Evolutionary conservation across 2,888 invertebrate species (phyloP).

Genomic region (Tetropium fuscum): DNA sequence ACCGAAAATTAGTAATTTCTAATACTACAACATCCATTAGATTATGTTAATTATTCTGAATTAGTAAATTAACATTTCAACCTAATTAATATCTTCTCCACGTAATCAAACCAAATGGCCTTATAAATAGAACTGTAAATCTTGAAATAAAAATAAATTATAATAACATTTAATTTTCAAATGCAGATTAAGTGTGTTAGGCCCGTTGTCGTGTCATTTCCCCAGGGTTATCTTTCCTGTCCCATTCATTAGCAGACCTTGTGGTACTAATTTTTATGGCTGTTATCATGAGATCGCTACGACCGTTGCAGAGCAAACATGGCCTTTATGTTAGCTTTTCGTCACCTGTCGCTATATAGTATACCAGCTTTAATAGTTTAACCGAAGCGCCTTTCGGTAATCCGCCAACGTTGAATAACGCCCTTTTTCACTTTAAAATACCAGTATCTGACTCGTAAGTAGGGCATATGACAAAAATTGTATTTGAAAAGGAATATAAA

Average conservation of each 20-base stretch:
- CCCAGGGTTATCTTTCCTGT: constrained; percentile 9
- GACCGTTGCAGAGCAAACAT: constrained; percentile 49
- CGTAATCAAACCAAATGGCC: constrained; percentile 1
- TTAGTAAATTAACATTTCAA: too few relatives aligned
- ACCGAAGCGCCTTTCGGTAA: not conserved
- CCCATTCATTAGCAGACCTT: constrained; percentile 33
- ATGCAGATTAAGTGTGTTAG: constrained; percentile 2
- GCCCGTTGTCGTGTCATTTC: constrained; percentile 18
- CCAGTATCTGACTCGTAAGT: not conserved
- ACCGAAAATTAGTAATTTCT: too few relatives aligned
- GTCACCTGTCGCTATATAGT: constrained; percentile 47
- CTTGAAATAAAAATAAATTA: not conserved
- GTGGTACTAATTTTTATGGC: constrained; percentile 46
- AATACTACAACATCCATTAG: too few relatives aligned
- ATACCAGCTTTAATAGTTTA: constrained; percentile 13
- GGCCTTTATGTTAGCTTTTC: constrained; percentile 46
- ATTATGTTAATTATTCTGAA: too few relatives aligned
- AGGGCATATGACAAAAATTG: too few relatives aligned
- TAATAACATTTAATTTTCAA: constrained; percentile 3
- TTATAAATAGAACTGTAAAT: not conserved
- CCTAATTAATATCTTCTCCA: too few relatives aligned
- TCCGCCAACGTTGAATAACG: constrained; percentile 12
- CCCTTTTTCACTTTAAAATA: not conserved
- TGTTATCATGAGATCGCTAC: constrained; percentile 39
- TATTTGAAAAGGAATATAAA: too few relatives aligned